Conservation (phyloP, 2,797 vertebrate species). For the Pangasius macronema region DNA sequence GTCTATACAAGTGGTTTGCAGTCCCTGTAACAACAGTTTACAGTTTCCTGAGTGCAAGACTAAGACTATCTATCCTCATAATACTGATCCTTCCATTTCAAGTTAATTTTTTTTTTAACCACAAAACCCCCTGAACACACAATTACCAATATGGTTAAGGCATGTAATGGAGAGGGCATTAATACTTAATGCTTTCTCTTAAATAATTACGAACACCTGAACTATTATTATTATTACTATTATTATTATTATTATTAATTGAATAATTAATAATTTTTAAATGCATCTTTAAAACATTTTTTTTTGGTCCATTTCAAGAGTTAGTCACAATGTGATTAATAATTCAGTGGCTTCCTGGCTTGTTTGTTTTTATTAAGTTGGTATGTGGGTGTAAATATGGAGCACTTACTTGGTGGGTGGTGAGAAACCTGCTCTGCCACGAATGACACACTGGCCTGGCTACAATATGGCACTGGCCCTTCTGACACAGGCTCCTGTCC, state of each 20-base stretch:
- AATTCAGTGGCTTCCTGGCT: background rate
- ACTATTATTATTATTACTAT: background rate
- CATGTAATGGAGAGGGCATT: background rate
- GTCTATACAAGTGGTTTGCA: background rate
- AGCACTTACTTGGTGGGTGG: slow-evolving; percentile 94
- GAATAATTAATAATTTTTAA: background rate
- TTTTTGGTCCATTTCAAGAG: background rate
- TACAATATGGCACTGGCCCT: slow-evolving; percentile 90
- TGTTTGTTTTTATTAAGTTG: background rate
- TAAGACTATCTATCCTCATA: background rate
- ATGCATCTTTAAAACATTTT: background rate
- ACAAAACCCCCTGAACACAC: background rate
- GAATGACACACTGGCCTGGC: slow-evolving; percentile 88
- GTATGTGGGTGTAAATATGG: background rate
- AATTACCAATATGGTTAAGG: background rate
- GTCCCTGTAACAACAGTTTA: background rate
- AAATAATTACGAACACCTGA: background rate
- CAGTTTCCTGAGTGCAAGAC: background rate
- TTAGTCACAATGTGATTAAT: background rate
- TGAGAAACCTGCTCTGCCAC: slow-evolving; percentile 99
- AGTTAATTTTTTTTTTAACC: background rate
- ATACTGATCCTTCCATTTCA: background rate
- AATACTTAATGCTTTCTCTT: background rate
- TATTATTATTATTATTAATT: too few species aligned
- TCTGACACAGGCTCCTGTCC: slow-evolving; percentile 87